Evolutionary conservation across 2,113 vertebrate genomes (phyloP).

Genomic region (Tyrannus savana): DNA sequence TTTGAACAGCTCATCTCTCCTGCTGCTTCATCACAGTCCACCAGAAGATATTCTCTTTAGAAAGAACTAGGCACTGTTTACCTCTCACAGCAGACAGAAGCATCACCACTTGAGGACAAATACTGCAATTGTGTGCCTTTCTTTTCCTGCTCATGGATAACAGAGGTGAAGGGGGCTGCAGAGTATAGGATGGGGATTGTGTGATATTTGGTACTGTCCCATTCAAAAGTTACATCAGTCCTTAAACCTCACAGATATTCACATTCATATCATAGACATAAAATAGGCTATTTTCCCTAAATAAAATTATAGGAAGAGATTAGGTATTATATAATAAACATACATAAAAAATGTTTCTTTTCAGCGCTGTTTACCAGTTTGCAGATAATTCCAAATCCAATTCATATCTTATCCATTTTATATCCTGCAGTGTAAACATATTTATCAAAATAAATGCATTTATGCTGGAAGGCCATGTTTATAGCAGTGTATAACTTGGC

Average conservation of each 20-base stretch:
- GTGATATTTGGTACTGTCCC: not conserved
- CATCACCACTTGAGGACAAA: not conserved
- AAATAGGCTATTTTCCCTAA: not conserved
- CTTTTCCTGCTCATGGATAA: not conserved
- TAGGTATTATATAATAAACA: not conserved
- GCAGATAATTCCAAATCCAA: slow-evolving; percentile 15
- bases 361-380: not conserved
- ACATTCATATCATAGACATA: not conserved
- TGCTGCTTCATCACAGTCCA: not conserved
- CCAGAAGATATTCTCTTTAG: not conserved
- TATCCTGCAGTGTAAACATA: slow-evolving; percentile 38
- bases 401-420: slow-evolving; percentile 28
- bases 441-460: slow-evolving; percentile 55
- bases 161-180: not conserved
- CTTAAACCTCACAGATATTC: not conserved
- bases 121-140: not conserved
- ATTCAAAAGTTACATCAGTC: not conserved
- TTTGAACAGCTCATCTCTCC: not conserved
- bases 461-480: slow-evolving; percentile 34
- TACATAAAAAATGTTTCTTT: not conserved
- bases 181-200: not conserved
- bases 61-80: not conserved
- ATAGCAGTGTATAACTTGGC: not conserved
- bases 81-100: not conserved
- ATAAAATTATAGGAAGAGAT: not conserved